Percentiles rank a stretch among this genome's conserved stretches.
Conservation (phyloP, 2,888 invertebrate species). For the Sphinx pinastri region DNA sequence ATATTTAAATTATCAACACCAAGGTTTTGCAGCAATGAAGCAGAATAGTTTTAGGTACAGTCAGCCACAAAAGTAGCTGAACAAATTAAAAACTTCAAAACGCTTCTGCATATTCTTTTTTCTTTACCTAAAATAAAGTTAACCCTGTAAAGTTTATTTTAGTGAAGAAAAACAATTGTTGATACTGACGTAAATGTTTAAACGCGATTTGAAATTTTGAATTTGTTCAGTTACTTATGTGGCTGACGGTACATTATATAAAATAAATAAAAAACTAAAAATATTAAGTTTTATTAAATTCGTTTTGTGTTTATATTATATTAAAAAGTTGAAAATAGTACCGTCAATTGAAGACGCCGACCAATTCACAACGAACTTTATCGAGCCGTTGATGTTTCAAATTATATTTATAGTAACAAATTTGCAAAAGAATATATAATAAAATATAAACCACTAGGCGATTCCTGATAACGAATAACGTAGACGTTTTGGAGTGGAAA, state of each 20-base stretch:
- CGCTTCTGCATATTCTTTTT: no score
- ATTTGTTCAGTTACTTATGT: no score
- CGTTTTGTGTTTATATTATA: neutral
- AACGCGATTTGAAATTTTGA: no score
- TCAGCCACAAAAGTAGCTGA: no score
- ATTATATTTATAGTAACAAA: neutral
- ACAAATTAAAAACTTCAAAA: no score
- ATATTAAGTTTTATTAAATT: conserved; percentile 12
- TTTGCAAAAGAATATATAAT: neutral
- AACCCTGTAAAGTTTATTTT: no score
- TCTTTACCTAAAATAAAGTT: no score
- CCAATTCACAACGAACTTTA: neutral
- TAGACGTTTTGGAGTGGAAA: no score
- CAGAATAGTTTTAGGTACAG: no score
- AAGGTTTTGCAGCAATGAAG: no score
- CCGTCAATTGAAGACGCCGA: conserved; percentile 1
- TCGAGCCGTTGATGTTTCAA: neutral
- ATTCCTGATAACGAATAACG: neutral
- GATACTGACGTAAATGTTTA: no score
- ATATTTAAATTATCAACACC: neutral
- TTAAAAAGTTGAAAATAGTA: conserved; percentile 14
- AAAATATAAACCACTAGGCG: neutral
- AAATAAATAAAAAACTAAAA: conserved; percentile 49
- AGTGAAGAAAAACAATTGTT: no score
- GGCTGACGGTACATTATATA: conserved; percentile 45